Evolutionary conservation across 2,797 vertebrate species (phyloP).

Genomic region (Ambastaia sidthimunki): DNA sequence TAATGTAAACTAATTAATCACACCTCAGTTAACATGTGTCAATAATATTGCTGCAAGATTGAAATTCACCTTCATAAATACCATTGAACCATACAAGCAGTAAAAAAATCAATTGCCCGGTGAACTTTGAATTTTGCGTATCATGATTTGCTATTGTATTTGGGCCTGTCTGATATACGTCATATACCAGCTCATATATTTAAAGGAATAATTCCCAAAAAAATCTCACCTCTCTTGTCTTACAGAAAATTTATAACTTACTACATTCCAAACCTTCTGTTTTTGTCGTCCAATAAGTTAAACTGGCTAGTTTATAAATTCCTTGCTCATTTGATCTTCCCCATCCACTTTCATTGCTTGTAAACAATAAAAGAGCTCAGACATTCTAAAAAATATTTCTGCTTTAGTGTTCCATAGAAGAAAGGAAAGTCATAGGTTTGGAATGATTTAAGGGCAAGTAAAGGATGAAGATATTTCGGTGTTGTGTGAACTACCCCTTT

Average conservation of each 20-base stretch:
- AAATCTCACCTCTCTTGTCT: neutral
- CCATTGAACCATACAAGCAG: constrained; percentile 10
- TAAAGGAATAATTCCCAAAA: neutral
- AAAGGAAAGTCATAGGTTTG: neutral
- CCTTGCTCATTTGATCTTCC: neutral
- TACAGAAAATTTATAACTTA: neutral
- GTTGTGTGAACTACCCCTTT: neutral
- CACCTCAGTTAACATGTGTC: constrained; percentile 21
- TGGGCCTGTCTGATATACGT: neutral
- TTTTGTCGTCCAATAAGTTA: no score
- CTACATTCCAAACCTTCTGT: no score
- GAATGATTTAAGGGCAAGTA: neutral
- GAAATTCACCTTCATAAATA: constrained; percentile 31
- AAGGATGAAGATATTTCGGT: neutral
- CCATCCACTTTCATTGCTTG: neutral
- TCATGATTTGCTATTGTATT: neutral
- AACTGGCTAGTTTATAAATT: neutral
- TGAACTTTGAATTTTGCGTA: constrained; percentile 22
- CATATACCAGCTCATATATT: neutral
- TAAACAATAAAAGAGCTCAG: no score
- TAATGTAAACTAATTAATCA: constrained; percentile 20
- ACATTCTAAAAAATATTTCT: neutral
- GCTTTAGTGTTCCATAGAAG: neutral
- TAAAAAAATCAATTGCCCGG: constrained; percentile 13
- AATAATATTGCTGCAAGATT: constrained; percentile 19